Evolutionary conservation across 1,140 invertebrate species (phyloP).

Genomic region (Antheraea mylitta): DNA sequence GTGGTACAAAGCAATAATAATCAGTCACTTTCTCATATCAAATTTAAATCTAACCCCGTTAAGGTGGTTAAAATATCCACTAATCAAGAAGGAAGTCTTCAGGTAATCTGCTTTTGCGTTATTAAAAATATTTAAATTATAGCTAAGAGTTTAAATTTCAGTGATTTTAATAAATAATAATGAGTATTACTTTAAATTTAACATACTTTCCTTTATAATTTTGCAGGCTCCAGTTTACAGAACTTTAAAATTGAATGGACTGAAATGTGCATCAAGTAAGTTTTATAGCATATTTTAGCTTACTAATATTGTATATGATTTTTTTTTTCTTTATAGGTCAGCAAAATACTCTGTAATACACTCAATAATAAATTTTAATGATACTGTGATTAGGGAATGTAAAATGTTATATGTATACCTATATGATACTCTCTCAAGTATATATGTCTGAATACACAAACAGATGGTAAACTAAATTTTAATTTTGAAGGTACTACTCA

Average conservation of each 20-base stretch:
- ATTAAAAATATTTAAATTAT: not conserved
- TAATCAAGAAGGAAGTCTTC: slow-evolving; percentile 20
- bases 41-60: slow-evolving; percentile 58
- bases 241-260: slow-evolving; percentile 56
- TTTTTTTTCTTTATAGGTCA: not conserved
- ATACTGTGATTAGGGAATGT: no score
- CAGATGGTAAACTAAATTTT: no score
- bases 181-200: not conserved
- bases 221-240: slow-evolving; percentile 53
- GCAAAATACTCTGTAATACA: no score
- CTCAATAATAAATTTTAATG: no score
- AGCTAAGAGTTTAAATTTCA: no score
- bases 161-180: no score
- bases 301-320: not conserved
- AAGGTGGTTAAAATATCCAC: slow-evolving; percentile 55
- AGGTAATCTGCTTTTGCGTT: slow-evolving; percentile 28
- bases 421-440: no score
- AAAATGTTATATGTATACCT: no score
- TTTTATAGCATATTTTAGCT: slow-evolving; percentile 12
- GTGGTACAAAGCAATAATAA: slow-evolving; percentile 60
- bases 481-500: no score
- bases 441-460: no score
- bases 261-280: slow-evolving; percentile 72
- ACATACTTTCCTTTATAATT: not conserved
- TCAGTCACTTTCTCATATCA: slow-evolving; percentile 52